These are phyloP conservation scores for Dryocosmus kuriphilus DNA, from an alignment of 2,888 invertebrate species.

Conservation along the genomic window DNA sequence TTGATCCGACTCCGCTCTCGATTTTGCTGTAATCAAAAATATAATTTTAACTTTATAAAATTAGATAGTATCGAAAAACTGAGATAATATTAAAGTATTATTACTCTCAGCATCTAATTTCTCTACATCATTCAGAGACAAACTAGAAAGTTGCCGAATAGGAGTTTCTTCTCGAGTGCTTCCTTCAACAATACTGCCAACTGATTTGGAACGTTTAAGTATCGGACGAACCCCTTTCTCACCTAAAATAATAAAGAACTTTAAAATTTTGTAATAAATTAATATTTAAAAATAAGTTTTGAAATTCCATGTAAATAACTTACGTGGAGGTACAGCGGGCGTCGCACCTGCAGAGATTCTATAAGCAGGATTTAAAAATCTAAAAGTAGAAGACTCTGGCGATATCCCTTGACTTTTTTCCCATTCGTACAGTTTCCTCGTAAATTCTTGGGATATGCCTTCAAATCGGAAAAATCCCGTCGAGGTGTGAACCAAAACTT, in stretches of 20 bases:
- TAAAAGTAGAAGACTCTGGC: conserved; percentile 91
- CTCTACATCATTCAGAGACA: conserved; percentile 86
- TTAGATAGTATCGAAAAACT: neutral
- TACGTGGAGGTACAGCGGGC: conserved; percentile 35
- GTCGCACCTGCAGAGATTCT: conserved; percentile 1
- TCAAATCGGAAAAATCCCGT: conserved; percentile 91
- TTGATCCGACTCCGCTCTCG: conserved; percentile 63
- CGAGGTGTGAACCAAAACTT: conserved; percentile 89
- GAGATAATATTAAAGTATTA: neutral
- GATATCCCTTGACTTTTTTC: conserved; percentile 92
- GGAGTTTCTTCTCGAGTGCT: conserved; percentile 76
- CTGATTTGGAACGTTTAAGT: conserved; percentile 87
- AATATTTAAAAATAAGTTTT: neutral
- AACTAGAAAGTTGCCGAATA: conserved; percentile 82
- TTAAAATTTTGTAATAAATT: neutral
- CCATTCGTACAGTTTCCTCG: conserved; percentile 94
- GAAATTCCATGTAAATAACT: neutral
- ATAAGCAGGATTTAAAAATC: conserved; percentile 82
- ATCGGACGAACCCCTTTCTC: conserved; percentile 49
- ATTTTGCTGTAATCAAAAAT: conserved; percentile 62
- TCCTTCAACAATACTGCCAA: conserved; percentile 84
- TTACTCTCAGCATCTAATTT: conserved; percentile 80
- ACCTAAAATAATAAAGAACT: conserved; percentile 13
- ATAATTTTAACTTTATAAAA: neutral
- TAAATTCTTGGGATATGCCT: conserved; percentile 93